phyloP scores from a whole-genome alignment of 2,113 vertebrate genomes.

The Odobenus rosmarus region DNA sequence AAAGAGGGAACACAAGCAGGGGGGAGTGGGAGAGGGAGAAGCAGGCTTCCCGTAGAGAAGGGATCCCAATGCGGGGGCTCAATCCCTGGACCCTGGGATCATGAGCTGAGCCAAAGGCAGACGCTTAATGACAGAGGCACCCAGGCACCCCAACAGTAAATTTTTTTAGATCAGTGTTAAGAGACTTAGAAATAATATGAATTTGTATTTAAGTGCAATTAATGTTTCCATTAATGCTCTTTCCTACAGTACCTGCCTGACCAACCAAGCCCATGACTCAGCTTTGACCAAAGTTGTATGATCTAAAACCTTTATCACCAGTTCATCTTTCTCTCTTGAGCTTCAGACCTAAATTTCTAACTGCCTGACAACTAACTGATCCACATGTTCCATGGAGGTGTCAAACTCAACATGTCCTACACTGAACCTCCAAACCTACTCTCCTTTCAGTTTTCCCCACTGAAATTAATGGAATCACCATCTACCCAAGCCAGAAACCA shows the following conservation, averaged over 20 bases:
- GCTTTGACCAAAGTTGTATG: neutral
- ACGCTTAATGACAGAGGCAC: no score
- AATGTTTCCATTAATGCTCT: neutral
- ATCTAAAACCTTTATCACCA: neutral
- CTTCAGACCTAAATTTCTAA: constrained; percentile 11
- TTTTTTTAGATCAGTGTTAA: neutral
- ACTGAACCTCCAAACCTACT: neutral
- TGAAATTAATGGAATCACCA: neutral
- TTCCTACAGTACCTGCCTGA: neutral
- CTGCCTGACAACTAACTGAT: neutral
- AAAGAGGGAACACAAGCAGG: no score
- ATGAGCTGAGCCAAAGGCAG: no score
- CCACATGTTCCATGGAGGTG: neutral
- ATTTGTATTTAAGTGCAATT: neutral
- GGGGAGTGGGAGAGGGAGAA: no score
- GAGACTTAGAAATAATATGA: neutral
- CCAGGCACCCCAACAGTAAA: no score
- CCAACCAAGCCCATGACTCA: neutral
- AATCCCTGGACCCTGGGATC: no score
- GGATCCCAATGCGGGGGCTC: no score
- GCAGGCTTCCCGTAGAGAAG: no score
- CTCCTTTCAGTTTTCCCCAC: neutral
- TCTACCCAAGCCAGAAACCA: neutral
- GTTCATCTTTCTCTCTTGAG: neutral
- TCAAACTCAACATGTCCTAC: neutral